Conservation (phyloP, 2,797 vertebrate genomes). For the Darevskia mixta region DNA sequence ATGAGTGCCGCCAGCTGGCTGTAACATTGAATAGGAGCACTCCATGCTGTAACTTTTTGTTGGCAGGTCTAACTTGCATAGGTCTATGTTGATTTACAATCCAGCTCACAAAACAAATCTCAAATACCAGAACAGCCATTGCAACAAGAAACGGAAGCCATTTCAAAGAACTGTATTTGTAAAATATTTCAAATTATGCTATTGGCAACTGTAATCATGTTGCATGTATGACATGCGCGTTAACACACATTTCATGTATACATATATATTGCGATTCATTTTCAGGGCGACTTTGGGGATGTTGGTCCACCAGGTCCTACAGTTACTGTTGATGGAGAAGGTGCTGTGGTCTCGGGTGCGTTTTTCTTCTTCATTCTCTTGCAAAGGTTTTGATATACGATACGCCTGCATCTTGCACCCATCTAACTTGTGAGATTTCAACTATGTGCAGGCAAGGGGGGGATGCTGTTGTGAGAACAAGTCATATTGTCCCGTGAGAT, state of each 20-base stretch:
- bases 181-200: not conserved
- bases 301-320: slow-evolving; percentile 84
- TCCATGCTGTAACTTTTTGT: not conserved
- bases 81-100: not conserved
- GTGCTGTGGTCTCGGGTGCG: slow-evolving; percentile 78
- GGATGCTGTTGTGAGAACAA: no score
- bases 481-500: no score
- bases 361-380: slow-evolving; percentile 40
- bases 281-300: slow-evolving; percentile 89
- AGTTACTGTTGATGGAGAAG: slow-evolving; percentile 56
- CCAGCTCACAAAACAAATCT: not conserved
- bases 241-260: no score
- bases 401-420: no score
- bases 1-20: not conserved
- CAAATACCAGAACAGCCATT: not conserved
- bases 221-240: not conserved
- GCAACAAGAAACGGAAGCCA: not conserved
- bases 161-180: not conserved
- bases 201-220: not conserved
- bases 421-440: no score
- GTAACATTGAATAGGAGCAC: not conserved
- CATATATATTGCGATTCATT: slow-evolving; percentile 50
- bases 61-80: not conserved
- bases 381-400: not conserved
- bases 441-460: no score